These are phyloP conservation scores for Euzophera pinguis DNA, from an alignment of 2,888 invertebrate species.

Conservation along the genomic window DNA sequence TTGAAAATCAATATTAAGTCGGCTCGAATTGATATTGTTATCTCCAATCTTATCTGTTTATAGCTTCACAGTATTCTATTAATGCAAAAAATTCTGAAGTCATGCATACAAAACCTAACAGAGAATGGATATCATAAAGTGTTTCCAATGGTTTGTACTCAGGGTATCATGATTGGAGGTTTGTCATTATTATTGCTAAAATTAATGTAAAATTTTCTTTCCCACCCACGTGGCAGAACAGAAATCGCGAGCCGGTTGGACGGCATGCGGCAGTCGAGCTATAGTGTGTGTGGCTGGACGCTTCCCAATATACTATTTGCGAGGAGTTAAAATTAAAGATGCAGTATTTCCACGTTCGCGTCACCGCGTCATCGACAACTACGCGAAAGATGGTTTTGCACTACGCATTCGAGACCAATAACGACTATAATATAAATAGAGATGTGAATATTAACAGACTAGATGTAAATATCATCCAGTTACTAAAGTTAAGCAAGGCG, in stretches of 20 bases:
- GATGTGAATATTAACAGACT: too few species aligned
- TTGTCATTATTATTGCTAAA: conserved; percentile 41
- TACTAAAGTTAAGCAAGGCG: too few species aligned
- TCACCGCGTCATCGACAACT: conserved; percentile 46
- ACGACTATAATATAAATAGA: background rate
- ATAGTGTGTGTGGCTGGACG: conserved; percentile 60
- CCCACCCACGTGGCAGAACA: conserved; percentile 45
- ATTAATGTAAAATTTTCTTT: conserved; percentile 27
- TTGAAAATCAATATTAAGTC: conserved; percentile 2
- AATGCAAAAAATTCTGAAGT: background rate
- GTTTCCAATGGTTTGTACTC: background rate
- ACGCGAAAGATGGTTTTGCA: conserved; percentile 34
- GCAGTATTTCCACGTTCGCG: conserved; percentile 38
- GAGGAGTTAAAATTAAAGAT: conserved; percentile 61
- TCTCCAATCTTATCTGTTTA: conserved; percentile 4
- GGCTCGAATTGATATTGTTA: conserved; percentile 2
- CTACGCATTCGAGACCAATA: background rate
- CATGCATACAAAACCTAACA: background rate
- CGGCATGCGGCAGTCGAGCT: conserved; percentile 21
- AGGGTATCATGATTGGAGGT: conserved; percentile 28
- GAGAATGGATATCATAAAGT: conserved; percentile 16
- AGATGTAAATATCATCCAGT: too few species aligned
- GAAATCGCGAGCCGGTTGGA: conserved; percentile 37
- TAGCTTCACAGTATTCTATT: conserved; percentile 6
- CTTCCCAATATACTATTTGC: conserved; percentile 62